A percentile compares a stretch with the other conserved stretches of the same genome.
These are phyloP conservation scores for Gerris lacustris DNA, from an alignment of 2,888 invertebrate genomes.

Conservation along the genomic window DNA sequence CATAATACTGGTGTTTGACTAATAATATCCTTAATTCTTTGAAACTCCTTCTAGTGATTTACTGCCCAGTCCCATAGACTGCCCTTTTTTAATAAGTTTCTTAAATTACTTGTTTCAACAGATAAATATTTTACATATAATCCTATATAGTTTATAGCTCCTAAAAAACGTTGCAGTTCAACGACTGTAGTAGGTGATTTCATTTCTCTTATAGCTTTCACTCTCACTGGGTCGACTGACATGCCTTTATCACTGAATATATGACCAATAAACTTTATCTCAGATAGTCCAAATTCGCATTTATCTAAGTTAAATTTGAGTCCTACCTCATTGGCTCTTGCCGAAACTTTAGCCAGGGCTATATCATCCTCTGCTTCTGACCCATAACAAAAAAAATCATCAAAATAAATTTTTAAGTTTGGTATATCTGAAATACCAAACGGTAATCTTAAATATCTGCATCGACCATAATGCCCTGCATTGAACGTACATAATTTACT, in stretches of 20 bases:
- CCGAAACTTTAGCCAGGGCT: neutral
- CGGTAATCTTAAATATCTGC: slow-evolving; percentile 4
- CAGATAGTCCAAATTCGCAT: neutral
- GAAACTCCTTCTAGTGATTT: neutral
- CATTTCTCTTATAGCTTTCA: neutral
- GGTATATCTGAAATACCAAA: slow-evolving; percentile 12
- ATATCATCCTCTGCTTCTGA: neutral
- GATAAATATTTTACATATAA: neutral
- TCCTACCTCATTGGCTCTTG: slow-evolving; percentile 1
- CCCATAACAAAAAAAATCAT: neutral
- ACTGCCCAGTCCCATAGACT: neutral
- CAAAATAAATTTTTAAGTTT: neutral
- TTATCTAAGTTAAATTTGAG: neutral
- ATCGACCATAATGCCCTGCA: slow-evolving; percentile 11
- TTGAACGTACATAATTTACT: slow-evolving; percentile 8
- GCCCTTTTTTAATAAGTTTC: neutral
- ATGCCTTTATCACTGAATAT: neutral
- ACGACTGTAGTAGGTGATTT: neutral
- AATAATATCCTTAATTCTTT: neutral
- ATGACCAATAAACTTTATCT: neutral
- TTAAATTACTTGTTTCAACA: neutral
- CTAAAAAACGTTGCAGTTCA: slow-evolving; percentile 1
- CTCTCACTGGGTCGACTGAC: neutral
- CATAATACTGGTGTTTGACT: neutral
- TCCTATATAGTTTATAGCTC: neutral